Conservation (phyloP, 2,113 vertebrate species). For the Sialia sialis region DNA sequence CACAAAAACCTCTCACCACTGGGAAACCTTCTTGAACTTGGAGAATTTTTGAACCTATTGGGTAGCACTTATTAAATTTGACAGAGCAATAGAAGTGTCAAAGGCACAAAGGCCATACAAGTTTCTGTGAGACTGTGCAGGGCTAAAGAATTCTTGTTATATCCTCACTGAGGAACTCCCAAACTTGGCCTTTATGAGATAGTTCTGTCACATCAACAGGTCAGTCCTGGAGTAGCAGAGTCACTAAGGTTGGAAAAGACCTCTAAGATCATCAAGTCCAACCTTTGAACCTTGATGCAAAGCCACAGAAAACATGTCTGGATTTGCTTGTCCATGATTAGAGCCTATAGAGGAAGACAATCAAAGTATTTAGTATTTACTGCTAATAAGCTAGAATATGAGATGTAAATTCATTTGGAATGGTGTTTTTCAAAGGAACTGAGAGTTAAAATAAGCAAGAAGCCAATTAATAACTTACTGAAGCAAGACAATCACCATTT, state of each 20-base stretch:
- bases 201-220: background rate
- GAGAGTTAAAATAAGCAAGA: background rate
- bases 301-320: background rate
- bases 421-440: background rate
- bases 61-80: background rate
- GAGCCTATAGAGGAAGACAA: background rate
- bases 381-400: background rate
- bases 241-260: background rate
- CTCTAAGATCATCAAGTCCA: background rate
- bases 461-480: background rate
- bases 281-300: background rate
- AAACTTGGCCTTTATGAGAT: background rate
- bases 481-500: background rate
- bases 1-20: background rate
- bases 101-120: background rate
- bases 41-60: background rate
- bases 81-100: background rate
- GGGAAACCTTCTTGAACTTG: background rate
- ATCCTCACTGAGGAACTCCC: background rate
- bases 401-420: background rate
- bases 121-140: background rate
- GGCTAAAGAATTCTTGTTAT: background rate
- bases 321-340: background rate
- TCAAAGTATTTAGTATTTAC: background rate
- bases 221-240: background rate